phyloP scores from a whole-genome alignment of 2,113 vertebrate species.

The Thomomys bottae region DNA sequence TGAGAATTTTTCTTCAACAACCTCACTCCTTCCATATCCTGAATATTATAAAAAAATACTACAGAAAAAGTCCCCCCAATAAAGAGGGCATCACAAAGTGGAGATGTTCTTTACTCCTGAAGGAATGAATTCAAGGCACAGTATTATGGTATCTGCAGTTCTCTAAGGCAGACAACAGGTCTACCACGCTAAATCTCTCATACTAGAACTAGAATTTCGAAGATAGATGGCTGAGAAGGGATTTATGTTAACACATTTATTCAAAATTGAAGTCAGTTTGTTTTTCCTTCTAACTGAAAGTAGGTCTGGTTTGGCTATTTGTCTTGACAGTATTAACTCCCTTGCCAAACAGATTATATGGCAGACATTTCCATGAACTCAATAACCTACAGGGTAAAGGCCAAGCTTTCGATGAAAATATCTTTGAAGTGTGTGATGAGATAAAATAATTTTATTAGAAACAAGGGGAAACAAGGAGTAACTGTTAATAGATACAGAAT shows the following conservation, averaged over 20 bases:
- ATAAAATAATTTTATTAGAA: constrained; percentile 47
- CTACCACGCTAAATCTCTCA: neutral
- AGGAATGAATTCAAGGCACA: neutral
- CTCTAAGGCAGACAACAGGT: neutral
- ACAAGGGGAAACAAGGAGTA: neutral
- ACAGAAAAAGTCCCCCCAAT: neutral
- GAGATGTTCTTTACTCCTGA: neutral
- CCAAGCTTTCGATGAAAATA: constrained; percentile 32
- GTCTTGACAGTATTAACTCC: neutral
- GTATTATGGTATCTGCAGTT: neutral
- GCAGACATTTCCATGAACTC: neutral
- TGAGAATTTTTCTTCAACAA: constrained; percentile 4
- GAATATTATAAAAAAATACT: neutral
- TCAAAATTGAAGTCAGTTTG: neutral
- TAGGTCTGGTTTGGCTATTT: neutral
- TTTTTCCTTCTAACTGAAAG: neutral
- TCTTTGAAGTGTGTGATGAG: neutral
- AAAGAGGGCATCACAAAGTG: neutral
- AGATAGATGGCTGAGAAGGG: neutral
- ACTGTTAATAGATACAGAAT: neutral
- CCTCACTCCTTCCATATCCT: neutral
- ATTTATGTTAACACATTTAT: neutral
- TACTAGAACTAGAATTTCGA: neutral
- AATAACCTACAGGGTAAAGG: neutral
- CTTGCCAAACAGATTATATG: neutral